Evolutionary conservation across 2,888 invertebrate species (phyloP).

Genomic region (Heteromurus nitidus): DNA sequence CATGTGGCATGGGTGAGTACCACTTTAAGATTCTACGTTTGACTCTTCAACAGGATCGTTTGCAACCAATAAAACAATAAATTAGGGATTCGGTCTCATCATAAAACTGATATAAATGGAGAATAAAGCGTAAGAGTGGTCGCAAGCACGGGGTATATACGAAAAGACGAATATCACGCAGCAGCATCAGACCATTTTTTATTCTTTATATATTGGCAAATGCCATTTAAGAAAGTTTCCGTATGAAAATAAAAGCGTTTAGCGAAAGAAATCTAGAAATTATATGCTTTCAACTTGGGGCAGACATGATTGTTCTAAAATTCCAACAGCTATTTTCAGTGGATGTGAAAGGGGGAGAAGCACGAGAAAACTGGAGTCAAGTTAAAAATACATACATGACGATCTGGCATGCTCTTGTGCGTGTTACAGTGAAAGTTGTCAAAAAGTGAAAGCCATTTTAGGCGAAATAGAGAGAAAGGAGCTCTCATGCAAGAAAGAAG

Average conservation of each 20-base stretch:
- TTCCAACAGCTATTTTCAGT: no score
- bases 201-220: no score
- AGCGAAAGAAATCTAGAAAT: background rate
- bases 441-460: constrained; percentile 57
- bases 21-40: constrained; percentile 36
- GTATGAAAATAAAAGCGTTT: background rate
- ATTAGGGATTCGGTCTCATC: constrained; percentile 45
- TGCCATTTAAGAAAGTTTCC: no score
- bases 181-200: no score
- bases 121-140: background rate
- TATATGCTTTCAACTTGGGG: background rate
- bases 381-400: constrained; percentile 59
- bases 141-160: no score
- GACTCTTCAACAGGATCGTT: constrained; percentile 5
- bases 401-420: constrained; percentile 57
- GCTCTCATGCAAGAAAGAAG: constrained; percentile 56
- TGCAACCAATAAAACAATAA: constrained; percentile 46
- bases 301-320: background rate
- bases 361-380: constrained; percentile 36
- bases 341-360: background rate
- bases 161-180: no score
- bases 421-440: constrained; percentile 58
- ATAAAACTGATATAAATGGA: constrained; percentile 39
- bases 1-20: constrained; percentile 19
- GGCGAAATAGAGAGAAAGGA: constrained; percentile 29